A percentile compares a stretch with the other conserved stretches of the same genome.
Conservation (phyloP, 2,797 vertebrate genomes). For the Mastacembelus armatus region DNA sequence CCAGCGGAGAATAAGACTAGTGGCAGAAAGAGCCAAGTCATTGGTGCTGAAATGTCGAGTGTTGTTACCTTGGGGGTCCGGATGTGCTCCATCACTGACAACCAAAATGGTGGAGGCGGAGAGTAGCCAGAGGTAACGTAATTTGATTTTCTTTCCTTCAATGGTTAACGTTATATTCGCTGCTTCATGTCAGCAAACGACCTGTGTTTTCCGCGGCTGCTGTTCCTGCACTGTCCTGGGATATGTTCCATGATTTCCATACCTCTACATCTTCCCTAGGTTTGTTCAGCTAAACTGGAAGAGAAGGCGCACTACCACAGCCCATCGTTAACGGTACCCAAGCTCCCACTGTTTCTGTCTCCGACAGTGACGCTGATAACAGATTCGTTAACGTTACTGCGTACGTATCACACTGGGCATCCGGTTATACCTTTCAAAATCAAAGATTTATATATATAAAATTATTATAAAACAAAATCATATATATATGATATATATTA, state of each 20-base stretch:
- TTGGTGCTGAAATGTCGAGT: not conserved
- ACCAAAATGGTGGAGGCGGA: conserved; percentile 73
- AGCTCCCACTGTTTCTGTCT: not conserved
- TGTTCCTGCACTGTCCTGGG: not conserved
- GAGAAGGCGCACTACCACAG: accelerated
- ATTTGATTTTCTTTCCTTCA: not conserved
- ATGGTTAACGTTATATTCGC: conserved; percentile 36
- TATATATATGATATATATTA: no score
- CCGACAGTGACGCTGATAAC: conserved; percentile 9
- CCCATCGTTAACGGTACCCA: not conserved
- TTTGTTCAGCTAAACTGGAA: not conserved
- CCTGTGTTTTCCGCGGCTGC: not conserved
- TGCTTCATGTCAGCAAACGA: conserved; percentile 4
- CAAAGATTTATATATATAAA: no score
- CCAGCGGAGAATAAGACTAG: no score
- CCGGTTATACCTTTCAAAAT: conserved; percentile 7
- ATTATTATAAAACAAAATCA: no score
- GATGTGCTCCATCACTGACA: conserved; percentile 80
- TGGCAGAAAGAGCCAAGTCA: no score
- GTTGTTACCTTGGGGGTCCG: conserved; percentile 77
- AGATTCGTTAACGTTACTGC: not conserved
- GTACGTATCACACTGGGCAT: no score
- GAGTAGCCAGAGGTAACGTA: conserved; percentile 7
- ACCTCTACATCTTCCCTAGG: no score
- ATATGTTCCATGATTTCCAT: conserved; percentile 25